Base-by-base conservation (phyloP, 2,113 vertebrate species). In the Rhizomys pruinosus region DNA sequence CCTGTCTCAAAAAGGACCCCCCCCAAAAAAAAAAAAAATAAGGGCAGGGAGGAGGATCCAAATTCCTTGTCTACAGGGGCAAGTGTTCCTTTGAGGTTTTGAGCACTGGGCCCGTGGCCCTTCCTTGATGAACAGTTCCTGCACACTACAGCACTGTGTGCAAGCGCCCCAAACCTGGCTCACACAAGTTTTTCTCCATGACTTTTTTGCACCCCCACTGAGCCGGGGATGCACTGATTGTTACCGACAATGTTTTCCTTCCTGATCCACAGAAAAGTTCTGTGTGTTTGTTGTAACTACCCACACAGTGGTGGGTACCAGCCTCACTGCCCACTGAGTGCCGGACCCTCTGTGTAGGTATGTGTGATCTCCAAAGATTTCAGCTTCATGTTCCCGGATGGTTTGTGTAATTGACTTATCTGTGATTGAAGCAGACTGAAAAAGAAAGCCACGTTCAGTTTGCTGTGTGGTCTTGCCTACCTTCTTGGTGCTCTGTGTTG, bases 401-500 rank as follows among this genome's bases (percentile, higher is more conserved):
- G 23, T 32, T 15, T 10, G 25, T 12, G 6, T 42, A 29, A 47
- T 44, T 44, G 32, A 5, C 44, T 57, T 34, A 10, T 27, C 32
- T 69, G 20, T 37, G 76, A 17, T n/a, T 25, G 64, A 22, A 71
- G 32, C 47, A 47, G 74, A 57, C 20, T 23, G 5, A 76, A 47
- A 16, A 12, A 3, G 69, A 34, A 55, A 68, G 37, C 10, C 10
- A 25, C 63, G 19, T 22, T 69, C 8, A 5, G 0, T 37, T 20
- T 7, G 3, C 5, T 0, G 13, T 11, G 7, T 39, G 0, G 1
- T 37, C 74, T 42, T 44, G 10, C 15, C 19, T 25, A 23, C 32
- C 0, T 47, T 34, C 3, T 0, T 1, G 17, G 13, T 72, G 11
- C 1, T 0, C 42, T 1, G 15, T 64, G 69, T 59, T 4, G 15